Percentiles rank a stretch among this genome's conserved stretches.
phyloP scores from a whole-genome alignment of 2,888 invertebrate genomes.

The Leptinotarsa peninsularis region DNA sequence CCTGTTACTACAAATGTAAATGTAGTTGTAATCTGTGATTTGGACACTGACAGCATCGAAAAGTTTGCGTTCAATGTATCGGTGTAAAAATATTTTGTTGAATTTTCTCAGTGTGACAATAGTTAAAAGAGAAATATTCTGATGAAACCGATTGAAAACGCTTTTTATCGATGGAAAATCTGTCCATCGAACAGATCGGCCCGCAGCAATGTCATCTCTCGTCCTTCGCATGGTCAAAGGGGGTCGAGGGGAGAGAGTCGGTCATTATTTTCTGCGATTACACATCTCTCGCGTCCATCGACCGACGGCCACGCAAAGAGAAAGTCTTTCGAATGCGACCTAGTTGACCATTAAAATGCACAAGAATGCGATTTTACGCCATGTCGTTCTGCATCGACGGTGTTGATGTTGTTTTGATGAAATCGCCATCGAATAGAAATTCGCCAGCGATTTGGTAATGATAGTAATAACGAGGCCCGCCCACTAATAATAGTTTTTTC shows the following conservation, averaged over 20 bases:
- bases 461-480: background rate
- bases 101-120: too few species aligned
- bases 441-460: background rate
- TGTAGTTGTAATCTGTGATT: too few species aligned
- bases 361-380: slow-evolving; percentile 54
- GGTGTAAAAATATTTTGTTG: too few species aligned
- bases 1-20: too few species aligned
- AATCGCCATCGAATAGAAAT: background rate
- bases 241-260: background rate
- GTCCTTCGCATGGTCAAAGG: slow-evolving; percentile 15
- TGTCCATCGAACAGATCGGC: slow-evolving; percentile 1
- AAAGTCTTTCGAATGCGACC: slow-evolving; percentile 59
- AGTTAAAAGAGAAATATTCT: too few species aligned
- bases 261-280: slow-evolving; percentile 25
- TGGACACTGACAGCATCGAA: too few species aligned
- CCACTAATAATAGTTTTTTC: background rate
- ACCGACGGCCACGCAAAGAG: slow-evolving; percentile 47
- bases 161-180: background rate
- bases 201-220: slow-evolving; percentile 18
- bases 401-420: slow-evolving; percentile 15
- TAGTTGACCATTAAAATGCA: slow-evolving; percentile 56
- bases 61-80: too few species aligned
- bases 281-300: slow-evolving; percentile 14
- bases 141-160: too few species aligned
- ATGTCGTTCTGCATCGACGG: slow-evolving; percentile 28